Evolutionary conservation across 2,888 invertebrate species (phyloP).

Genomic region (Spisula subtruncata): DNA sequence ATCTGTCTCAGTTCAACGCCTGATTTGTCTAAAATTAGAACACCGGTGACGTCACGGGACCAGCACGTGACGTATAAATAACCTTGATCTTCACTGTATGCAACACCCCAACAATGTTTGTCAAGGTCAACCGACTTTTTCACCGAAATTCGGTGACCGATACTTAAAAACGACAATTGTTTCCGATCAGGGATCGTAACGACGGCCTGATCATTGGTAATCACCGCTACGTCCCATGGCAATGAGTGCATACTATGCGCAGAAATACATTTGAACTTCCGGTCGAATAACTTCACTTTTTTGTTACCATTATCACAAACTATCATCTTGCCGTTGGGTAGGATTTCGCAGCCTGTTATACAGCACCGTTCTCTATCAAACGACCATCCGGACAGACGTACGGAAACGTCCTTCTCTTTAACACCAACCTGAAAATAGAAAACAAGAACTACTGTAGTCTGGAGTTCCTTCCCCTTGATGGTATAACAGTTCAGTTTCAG

Average conservation of each 20-base stretch:
- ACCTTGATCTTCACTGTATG: constrained; percentile 34
- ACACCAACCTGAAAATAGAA: constrained; percentile 34
- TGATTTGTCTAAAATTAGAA: constrained; percentile 55
- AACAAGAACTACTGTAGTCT: too few relatives aligned
- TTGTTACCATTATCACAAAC: constrained; percentile 67
- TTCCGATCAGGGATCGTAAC: constrained; percentile 67
- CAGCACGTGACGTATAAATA: constrained; percentile 63
- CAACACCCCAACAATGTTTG: constrained; percentile 69
- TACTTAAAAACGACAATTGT: constrained; percentile 59
- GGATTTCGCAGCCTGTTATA: constrained; percentile 68
- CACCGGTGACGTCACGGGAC: constrained; percentile 61
- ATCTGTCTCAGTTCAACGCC: constrained; percentile 54
- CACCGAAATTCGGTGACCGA: constrained; percentile 41
- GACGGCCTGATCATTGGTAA: constrained; percentile 52
- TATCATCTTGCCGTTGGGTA: constrained; percentile 62
- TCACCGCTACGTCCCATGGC: constrained; percentile 67
- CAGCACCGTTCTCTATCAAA: constrained; percentile 66
- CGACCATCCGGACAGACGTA: constrained; percentile 63
- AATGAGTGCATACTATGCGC: constrained; percentile 50
- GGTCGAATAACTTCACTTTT: constrained; percentile 67
- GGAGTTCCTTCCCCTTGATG: too few relatives aligned
- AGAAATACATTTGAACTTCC: constrained; percentile 65
- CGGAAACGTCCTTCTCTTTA: constrained; percentile 58
- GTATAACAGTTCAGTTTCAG: too few relatives aligned
- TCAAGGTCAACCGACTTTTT: constrained; percentile 55